Conservation (phyloP, 2,888 invertebrate species). For the Andrena praecox region DNA sequence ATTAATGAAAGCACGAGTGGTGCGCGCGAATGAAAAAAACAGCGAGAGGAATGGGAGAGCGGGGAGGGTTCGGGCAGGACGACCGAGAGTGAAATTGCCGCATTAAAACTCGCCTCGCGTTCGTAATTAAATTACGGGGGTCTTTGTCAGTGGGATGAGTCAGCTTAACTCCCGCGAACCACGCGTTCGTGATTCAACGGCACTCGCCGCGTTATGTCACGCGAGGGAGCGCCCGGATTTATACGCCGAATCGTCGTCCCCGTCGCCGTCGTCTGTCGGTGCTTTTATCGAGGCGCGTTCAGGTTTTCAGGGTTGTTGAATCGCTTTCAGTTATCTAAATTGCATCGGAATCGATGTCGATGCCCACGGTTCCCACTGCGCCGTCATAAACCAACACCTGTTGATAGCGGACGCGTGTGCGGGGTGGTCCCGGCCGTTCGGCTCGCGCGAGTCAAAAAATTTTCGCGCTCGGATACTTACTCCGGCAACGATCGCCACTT, state of each 20-base stretch:
- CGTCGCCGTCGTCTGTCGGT: conserved; percentile 48
- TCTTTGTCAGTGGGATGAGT: conserved; percentile 27
- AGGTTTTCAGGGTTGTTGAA: conserved; percentile 79
- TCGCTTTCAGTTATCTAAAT: conserved; percentile 83
- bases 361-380: conserved; percentile 79
- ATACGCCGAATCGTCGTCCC: conserved; percentile 58
- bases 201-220: conserved; percentile 62
- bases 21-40: background rate
- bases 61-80: background rate
- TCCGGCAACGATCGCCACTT: background rate
- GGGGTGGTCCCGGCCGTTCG: conserved; percentile 65
- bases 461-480: background rate
- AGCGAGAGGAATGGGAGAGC: background rate
- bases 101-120: conserved; percentile 23
- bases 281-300: conserved; percentile 75
- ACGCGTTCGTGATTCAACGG: conserved; percentile 51
- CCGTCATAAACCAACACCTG: conserved; percentile 83
- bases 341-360: conserved; percentile 84
- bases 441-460: conserved; percentile 38
- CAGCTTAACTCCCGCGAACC: conserved; percentile 45
- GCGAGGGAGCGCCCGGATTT: conserved; percentile 69
- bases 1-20: conserved; percentile 20
- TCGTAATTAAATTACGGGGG: conserved; percentile 38
- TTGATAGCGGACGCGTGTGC: conserved; percentile 76
- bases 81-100: conserved; percentile 12